Conservation (phyloP, 2,113 vertebrate species). For the Maccullochella peelii region DNA sequence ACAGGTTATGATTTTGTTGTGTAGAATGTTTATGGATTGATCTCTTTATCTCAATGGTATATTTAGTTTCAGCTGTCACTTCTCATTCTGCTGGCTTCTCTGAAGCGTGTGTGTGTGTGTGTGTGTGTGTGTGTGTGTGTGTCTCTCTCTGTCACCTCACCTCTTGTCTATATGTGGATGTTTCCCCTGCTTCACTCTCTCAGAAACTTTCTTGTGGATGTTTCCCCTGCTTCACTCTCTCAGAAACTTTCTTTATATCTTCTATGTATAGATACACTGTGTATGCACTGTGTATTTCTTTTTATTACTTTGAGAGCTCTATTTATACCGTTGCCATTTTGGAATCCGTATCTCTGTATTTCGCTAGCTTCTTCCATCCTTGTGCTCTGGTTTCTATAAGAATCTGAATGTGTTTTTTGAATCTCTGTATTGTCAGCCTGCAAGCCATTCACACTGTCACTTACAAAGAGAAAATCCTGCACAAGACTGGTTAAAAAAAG, state of each 20-base stretch:
- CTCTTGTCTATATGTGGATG: background rate
- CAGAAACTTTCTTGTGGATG: constrained; percentile 28
- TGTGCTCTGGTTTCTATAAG: background rate
- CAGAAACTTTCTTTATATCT: constrained; percentile 16
- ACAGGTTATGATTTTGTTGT: constrained; percentile 14
- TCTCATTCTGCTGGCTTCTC: constrained; percentile 9
- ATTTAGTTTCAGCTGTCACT: constrained; percentile 44
- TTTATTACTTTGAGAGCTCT: background rate
- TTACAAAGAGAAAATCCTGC: too few relatives aligned
- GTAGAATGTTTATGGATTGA: constrained; percentile 26
- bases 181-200: background rate
- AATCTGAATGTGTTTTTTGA: background rate
- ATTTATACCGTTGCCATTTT: background rate
- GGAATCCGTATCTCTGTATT: background rate
- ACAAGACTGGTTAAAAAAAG: background rate
- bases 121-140: background rate
- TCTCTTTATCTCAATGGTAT: constrained; percentile 36
- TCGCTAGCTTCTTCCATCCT: background rate
- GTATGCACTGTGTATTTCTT: background rate
- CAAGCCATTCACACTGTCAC: background rate
- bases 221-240: background rate
- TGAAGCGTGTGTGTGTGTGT: background rate
- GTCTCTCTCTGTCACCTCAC: background rate
- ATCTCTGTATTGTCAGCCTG: background rate
- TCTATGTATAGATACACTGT: too few relatives aligned